phyloP scores from a whole-genome alignment of 2,797 vertebrate species.

The Anas bernieri region DNA sequence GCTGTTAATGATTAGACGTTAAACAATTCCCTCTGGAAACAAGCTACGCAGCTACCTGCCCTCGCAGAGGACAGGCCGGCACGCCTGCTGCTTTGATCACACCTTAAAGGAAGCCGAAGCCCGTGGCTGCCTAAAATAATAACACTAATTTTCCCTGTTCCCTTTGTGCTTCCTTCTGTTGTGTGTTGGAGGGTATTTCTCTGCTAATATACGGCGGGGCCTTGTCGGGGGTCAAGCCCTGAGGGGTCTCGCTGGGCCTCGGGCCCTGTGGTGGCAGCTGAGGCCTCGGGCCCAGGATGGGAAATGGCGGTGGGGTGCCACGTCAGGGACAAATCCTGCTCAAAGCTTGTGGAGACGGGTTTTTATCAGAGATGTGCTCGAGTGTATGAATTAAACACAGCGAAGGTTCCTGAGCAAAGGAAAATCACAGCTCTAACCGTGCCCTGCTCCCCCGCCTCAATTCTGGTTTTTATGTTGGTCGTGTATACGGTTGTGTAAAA shows the following conservation, averaged over 20 bases:
- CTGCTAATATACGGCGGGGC: rapidly evolving
- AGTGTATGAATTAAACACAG: background rate
- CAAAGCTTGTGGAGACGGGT: background rate
- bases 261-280: too few species aligned
- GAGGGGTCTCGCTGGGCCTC: background rate
- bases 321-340: background rate
- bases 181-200: background rate
- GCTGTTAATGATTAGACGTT: conserved; percentile 24
- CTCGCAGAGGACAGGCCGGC: background rate
- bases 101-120: background rate
- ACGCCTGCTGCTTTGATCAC: background rate
- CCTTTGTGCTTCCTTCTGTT: background rate
- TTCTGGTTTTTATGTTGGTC: background rate
- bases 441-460: rapidly evolving
- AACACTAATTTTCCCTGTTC: rapidly evolving
- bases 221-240: rapidly evolving
- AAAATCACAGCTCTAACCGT: background rate
- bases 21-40: background rate
- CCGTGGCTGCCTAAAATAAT: background rate
- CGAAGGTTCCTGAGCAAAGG: background rate
- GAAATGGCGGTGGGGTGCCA: too few species aligned
- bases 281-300: background rate
- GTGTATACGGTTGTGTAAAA: too few species aligned
- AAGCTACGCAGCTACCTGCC: background rate
- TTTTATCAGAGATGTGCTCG: background rate